A percentile compares a stretch with the other conserved stretches of the same genome.
phyloP scores from a whole-genome alignment of 2,113 vertebrate species.

The Oreochromis spilurus region DNA sequence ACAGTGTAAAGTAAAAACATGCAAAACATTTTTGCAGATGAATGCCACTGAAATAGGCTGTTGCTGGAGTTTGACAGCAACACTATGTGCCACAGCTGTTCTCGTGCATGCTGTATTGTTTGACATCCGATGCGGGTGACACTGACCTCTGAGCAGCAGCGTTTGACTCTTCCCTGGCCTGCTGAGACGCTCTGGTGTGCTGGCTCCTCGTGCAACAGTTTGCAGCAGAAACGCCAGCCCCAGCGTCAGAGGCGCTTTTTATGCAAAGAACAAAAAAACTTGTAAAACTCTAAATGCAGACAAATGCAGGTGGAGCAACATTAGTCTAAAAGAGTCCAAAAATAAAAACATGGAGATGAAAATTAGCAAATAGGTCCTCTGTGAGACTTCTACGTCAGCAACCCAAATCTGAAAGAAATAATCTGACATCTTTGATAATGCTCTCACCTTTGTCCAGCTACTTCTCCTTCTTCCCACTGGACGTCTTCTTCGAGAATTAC shows the following conservation, averaged over 20 bases:
- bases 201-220: constrained; percentile 7
- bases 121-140: constrained; percentile 5
- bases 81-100: background rate
- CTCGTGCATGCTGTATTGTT: background rate
- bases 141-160: constrained; percentile 48
- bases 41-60: background rate
- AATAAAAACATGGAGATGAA: background rate
- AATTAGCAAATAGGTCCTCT: background rate
- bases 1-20: background rate
- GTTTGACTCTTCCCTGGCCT: background rate
- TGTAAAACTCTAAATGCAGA: background rate
- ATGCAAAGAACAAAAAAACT: background rate
- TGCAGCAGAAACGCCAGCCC: background rate
- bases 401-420: background rate
- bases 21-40: background rate
- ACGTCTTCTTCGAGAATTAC: constrained; percentile 63
- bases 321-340: background rate
- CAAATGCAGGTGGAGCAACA: background rate
- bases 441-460: constrained; percentile 32
- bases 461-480: constrained; percentile 45
- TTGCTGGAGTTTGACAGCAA: background rate
- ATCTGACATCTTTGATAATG: background rate
- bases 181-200: background rate
- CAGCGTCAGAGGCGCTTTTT: constrained; percentile 8
- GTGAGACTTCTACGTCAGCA: background rate